A percentile compares a stretch with the other conserved stretches of the same genome.
Evolutionary conservation across 2,888 invertebrate species (phyloP).

Genomic region (Acrocera orbiculus): DNA sequence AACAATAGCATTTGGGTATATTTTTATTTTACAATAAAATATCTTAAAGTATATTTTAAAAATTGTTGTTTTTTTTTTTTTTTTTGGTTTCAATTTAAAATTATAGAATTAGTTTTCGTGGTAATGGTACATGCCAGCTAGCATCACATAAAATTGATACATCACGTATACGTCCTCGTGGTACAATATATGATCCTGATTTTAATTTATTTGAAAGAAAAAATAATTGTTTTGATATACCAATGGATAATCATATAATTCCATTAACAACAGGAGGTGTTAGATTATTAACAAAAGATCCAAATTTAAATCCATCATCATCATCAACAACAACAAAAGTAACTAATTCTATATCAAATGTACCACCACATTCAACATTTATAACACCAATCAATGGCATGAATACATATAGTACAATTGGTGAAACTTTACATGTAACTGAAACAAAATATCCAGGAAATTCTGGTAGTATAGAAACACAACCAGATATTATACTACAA

Average conservation of each 20-base stretch:
- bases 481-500: conserved; percentile 7
- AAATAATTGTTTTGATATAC: conserved; percentile 34
- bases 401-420: neutral
- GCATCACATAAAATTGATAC: conserved; percentile 33
- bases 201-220: conserved; percentile 42
- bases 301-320: conserved; percentile 1
- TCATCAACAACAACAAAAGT: conserved; percentile 2
- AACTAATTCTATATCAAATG: conserved; percentile 2
- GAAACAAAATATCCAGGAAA: too few species aligned
- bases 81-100: conserved; percentile 7
- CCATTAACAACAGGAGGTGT: conserved; percentile 1
- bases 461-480: conserved; percentile 1
- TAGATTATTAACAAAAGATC: neutral
- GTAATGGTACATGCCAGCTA: conserved; percentile 43
- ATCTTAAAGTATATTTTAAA: neutral
- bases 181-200: conserved; percentile 39
- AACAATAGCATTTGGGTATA: conserved; percentile 46
- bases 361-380: conserved; percentile 3
- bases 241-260: conserved; percentile 2
- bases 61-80: neutral
- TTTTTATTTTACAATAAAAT: neutral
- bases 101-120: conserved; percentile 39
- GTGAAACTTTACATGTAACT: neutral
- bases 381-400: neutral
- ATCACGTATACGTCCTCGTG: conserved; percentile 33